Percentiles rank a stretch among this genome's conserved stretches.
phyloP scores from a whole-genome alignment of 1,140 invertebrate species.

The Aphelinus atriplicis region DNA sequence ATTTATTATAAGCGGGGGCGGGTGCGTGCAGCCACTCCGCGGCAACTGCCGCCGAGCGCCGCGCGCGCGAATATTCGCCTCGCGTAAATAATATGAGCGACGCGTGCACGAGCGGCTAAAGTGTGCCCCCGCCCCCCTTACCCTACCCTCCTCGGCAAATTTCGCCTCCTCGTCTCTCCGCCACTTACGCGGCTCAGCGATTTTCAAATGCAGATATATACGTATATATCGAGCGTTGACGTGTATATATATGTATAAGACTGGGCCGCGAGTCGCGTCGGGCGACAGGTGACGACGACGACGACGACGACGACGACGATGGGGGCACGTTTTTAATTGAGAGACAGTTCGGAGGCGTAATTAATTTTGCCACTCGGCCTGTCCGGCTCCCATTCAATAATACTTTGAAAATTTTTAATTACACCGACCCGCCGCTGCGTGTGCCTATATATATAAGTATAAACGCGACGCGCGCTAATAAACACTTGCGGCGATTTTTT shows the following conservation, averaged over 20 bases:
- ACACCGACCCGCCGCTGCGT: not conserved
- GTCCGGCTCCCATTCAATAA: not conserved
- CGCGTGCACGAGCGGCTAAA: no score
- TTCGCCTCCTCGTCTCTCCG: no score
- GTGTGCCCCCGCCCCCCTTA: no score
- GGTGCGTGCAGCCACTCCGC: constrained; percentile 2
- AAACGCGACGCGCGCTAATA: constrained; percentile 7
- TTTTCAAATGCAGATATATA: no score
- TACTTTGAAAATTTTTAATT: constrained; percentile 39
- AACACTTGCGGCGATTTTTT: constrained; percentile 29
- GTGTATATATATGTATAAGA: not conserved
- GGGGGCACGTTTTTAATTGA: constrained; percentile 63
- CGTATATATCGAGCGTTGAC: not conserved
- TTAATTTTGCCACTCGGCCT: constrained; percentile 54
- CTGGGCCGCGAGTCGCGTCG: not conserved
- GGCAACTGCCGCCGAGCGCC: no score
- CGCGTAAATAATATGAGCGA: constrained; percentile 31
- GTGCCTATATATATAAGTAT: constrained; percentile 6
- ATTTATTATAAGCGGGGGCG: not conserved
- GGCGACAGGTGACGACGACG: constrained; percentile 43
- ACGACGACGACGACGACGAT: no score
- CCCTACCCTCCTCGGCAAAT: no score
- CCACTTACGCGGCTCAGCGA: no score
- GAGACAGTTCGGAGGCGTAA: constrained; percentile 61
- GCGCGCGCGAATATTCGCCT: not conserved